Evolutionary conservation across 37 sponge, comb jelly and placozoan genomes (phyloP).

Genomic region (Eunapius fragilis): DNA sequence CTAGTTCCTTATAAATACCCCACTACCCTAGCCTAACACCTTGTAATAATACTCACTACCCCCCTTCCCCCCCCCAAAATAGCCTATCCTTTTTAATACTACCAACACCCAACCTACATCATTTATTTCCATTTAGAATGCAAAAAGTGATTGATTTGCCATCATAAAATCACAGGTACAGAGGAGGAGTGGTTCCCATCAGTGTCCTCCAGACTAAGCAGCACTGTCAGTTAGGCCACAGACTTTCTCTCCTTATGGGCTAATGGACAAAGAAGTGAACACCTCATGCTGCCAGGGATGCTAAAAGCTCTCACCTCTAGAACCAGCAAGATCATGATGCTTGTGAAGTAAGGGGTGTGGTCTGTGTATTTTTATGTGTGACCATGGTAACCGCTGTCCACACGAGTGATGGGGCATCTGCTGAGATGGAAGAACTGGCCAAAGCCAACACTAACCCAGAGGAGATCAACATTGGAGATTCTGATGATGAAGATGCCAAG

Average conservation of each 20-base stretch:
- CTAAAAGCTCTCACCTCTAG: slow-evolving; percentile 18
- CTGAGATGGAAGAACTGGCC: slow-evolving; percentile 81
- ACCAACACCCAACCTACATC: too few species aligned
- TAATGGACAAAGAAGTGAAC: not conserved
- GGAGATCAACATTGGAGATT: slow-evolving; percentile 87
- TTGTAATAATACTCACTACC: too few species aligned
- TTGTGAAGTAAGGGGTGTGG: slow-evolving; percentile 68
- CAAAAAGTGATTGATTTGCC: slow-evolving; percentile 12
- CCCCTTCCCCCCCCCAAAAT: too few species aligned
- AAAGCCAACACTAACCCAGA: slow-evolving; percentile 81
- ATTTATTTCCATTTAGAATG: too few species aligned
- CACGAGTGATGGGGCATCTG: slow-evolving; percentile 75
- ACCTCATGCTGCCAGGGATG: not conserved
- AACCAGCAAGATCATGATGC: slow-evolving; percentile 39
- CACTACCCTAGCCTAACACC: too few species aligned
- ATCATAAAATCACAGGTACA: not conserved
- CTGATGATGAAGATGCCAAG: slow-evolving; percentile 70
- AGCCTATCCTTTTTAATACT: too few species aligned
- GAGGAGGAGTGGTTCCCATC: not conserved
- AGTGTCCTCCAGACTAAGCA: not conserved
- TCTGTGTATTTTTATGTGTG: slow-evolving; percentile 3
- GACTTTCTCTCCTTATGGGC: slow-evolving; percentile 23
- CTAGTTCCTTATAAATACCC: too few species aligned
- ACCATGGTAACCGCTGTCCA: not conserved
- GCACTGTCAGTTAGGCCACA: slow-evolving; percentile 6